Evolutionary conservation across 92 coral and sea anemone genomes (phyloP).

Genomic region (Porites rus): DNA sequence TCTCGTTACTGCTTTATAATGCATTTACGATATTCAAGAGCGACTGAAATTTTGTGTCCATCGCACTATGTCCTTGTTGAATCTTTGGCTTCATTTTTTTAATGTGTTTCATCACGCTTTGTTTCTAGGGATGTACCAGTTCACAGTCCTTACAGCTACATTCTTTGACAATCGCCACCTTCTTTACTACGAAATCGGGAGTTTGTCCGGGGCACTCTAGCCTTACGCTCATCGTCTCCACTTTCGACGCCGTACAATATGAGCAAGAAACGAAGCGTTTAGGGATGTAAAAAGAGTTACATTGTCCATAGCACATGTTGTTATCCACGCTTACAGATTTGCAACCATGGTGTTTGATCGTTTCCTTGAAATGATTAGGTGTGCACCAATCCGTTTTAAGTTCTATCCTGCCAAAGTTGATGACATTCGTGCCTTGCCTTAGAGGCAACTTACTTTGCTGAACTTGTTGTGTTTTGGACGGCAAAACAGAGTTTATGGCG

Average conservation of each 20-base stretch:
- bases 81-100: background rate
- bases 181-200: conserved; percentile 61
- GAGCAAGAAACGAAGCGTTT: conserved; percentile 71
- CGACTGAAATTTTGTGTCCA: background rate
- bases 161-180: conserved; percentile 59
- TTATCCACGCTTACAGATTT: conserved; percentile 46
- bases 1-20: background rate
- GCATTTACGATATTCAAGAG: background rate
- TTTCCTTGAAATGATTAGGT: conserved; percentile 51
- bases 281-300: conserved; percentile 78
- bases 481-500: background rate
- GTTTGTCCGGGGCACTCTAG: conserved; percentile 69
- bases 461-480: background rate
- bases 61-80: background rate
- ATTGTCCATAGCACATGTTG: conserved; percentile 84
- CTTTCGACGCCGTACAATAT: conserved; percentile 52
- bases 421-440: conserved; percentile 11
- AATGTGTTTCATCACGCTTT: background rate
- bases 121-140: background rate
- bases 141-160: conserved; percentile 74
- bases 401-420: conserved; percentile 32
- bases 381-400: conserved; percentile 62
- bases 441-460: conserved; percentile 31
- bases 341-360: conserved; percentile 77
- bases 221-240: conserved; percentile 36